Conservation (phyloP, 2,113 vertebrate species). For the Triplophysa rosa region DNA sequence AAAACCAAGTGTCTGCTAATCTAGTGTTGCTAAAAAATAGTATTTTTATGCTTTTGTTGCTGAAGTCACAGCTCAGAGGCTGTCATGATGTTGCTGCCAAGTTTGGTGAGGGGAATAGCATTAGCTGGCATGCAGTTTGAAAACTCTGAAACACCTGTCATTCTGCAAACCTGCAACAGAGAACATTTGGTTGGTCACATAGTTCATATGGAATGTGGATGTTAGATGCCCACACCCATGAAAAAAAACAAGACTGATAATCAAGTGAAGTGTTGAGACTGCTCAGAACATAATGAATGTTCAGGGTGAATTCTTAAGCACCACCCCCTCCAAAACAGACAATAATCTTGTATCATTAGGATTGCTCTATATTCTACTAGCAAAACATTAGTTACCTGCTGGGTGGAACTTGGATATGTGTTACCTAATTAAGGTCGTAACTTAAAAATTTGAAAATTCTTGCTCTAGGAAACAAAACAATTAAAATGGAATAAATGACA, state of each 20-base stretch:
- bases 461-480: constrained; percentile 11
- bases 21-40: constrained; percentile 44
- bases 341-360: constrained; percentile 61
- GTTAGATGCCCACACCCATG: constrained; percentile 54
- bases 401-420: constrained; percentile 57
- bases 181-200: constrained; percentile 75
- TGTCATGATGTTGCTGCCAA: constrained; percentile 69
- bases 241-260: constrained; percentile 16
- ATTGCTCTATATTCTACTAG: constrained; percentile 56
- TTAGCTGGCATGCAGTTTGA: constrained; percentile 75
- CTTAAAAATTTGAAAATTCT: constrained; percentile 46
- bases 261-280: constrained; percentile 31
- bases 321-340: neutral
- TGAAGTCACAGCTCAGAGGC: constrained; percentile 72
- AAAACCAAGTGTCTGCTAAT: constrained; percentile 53
- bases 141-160: constrained; percentile 75
- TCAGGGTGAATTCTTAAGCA: constrained; percentile 3
- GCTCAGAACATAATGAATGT: neutral
- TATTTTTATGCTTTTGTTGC: constrained; percentile 58
- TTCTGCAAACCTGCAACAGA: constrained; percentile 74
- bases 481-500: constrained; percentile 20
- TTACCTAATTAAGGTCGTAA: constrained; percentile 57
- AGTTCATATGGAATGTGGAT: constrained; percentile 66
- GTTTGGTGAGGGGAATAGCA: constrained; percentile 68
- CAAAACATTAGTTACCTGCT: constrained; percentile 62